Evolutionary conservation across 2,888 invertebrate species (phyloP).

Genomic region (Mythimna pallens): DNA sequence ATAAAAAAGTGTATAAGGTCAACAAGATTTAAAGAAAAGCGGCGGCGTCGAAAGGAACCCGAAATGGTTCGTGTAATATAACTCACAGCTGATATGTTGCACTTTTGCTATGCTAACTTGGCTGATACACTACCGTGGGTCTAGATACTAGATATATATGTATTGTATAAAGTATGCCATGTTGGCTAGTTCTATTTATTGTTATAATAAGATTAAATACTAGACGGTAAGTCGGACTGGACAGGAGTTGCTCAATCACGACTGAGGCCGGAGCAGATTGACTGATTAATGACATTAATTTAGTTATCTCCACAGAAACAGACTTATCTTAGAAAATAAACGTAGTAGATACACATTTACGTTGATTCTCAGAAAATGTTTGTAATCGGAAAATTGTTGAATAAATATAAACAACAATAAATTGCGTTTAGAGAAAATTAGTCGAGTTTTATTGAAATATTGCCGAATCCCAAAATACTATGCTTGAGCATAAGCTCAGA

Average conservation of each 20-base stretch:
- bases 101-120: neutral
- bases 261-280: conserved; percentile 5
- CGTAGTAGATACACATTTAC: neutral
- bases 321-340: conserved; percentile 4
- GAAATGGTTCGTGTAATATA: neutral
- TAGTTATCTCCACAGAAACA: conserved; percentile 13
- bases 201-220: conserved; percentile 48
- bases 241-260: conserved; percentile 40
- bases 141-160: neutral
- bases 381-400: neutral
- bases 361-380: neutral
- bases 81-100: neutral
- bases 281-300: conserved; percentile 41
- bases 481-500: neutral
- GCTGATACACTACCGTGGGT: neutral
- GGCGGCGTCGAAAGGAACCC: neutral
- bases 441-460: no score
- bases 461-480: no score
- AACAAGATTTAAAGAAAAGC: neutral
- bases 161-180: conserved; percentile 14
- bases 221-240: conserved; percentile 21
- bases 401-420: no score
- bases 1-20: no score
- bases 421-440: no score
- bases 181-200: conserved; percentile 38